phyloP scores from a whole-genome alignment of 2,797 vertebrate species.

The Dromococcyx pavoninus region DNA sequence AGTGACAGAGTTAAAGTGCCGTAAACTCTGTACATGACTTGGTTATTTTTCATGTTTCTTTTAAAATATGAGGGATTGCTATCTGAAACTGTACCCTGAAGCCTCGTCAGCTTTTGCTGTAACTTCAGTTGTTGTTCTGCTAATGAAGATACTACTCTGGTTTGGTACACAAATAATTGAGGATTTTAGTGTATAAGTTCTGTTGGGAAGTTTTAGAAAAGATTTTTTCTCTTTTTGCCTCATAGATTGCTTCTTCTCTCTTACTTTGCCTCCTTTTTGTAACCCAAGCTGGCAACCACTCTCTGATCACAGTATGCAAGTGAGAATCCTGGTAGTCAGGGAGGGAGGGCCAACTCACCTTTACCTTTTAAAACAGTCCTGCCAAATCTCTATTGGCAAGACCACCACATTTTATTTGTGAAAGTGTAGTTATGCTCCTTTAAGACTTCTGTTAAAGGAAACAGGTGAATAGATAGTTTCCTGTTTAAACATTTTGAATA shows the following conservation, averaged over 20 bases:
- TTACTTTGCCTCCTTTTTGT: neutral
- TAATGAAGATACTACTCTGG: neutral
- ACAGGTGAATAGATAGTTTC: neutral
- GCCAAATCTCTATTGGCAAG: neutral
- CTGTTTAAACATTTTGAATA: neutral
- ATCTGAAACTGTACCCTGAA: neutral
- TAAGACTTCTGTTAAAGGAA: neutral
- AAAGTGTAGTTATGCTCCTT: neutral
- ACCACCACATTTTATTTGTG: neutral
- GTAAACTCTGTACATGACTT: neutral
- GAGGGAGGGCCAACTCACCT: neutral
- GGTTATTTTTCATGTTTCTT: neutral
- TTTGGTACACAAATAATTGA: neutral
- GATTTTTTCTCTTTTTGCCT: accelerated
- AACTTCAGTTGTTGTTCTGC: neutral
- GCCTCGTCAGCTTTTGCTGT: neutral
- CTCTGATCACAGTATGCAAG: neutral
- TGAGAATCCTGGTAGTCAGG: neutral
- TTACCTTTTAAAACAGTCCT: accelerated
- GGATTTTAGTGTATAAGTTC: neutral
- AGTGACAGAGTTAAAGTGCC: neutral
- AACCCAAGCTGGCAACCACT: neutral
- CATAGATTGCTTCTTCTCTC: neutral
- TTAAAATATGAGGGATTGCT: neutral
- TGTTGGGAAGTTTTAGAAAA: neutral